These are phyloP conservation scores for Empis stercorea DNA, from an alignment of 2,888 invertebrate genomes.

Conservation along the genomic window DNA sequence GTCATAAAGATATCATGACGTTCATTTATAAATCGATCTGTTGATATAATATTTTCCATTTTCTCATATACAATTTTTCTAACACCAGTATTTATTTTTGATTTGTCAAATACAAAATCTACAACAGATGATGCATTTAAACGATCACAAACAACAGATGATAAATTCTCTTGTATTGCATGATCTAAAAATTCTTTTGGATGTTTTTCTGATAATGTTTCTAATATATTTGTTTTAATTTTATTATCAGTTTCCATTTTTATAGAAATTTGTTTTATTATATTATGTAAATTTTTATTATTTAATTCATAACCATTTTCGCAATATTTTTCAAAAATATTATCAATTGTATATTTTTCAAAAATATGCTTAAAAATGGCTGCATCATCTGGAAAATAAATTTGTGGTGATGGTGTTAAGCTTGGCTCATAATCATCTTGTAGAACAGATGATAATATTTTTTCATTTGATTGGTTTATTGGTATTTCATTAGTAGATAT, in stretches of 20 bases:
- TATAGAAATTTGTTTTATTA: slow-evolving; percentile 26
- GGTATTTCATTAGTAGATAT: background rate
- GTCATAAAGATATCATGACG: slow-evolving; percentile 22
- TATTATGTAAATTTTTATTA: slow-evolving; percentile 16
- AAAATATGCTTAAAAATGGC: slow-evolving; percentile 21
- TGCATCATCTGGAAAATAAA: slow-evolving; percentile 14
- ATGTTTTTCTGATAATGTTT: slow-evolving; percentile 32
- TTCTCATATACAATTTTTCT: slow-evolving; percentile 25
- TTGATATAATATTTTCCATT: slow-evolving; percentile 21
- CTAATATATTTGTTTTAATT: slow-evolving; percentile 27
- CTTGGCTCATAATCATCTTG: slow-evolving; percentile 12
- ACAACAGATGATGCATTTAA: slow-evolving; percentile 30
- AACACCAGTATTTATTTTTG: slow-evolving; percentile 26
- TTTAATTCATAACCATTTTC: slow-evolving; percentile 13
- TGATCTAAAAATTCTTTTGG: slow-evolving; percentile 33
- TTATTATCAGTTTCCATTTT: slow-evolving; percentile 26
- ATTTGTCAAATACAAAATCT: slow-evolving; percentile 31
- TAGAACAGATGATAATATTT: slow-evolving; percentile 3
- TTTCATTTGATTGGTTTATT: background rate
- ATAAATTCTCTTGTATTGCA: slow-evolving; percentile 33
- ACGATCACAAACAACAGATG: slow-evolving; percentile 33
- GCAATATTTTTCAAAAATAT: slow-evolving; percentile 26
- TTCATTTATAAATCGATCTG: slow-evolving; percentile 16
- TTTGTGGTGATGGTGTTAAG: slow-evolving; percentile 11
- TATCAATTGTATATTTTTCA: slow-evolving; percentile 21